Evolutionary conservation across 2,888 invertebrate species (phyloP), one percentile per base, ranked within the genome.

Genomic region (Ceratothoa steindachneri): DNA sequence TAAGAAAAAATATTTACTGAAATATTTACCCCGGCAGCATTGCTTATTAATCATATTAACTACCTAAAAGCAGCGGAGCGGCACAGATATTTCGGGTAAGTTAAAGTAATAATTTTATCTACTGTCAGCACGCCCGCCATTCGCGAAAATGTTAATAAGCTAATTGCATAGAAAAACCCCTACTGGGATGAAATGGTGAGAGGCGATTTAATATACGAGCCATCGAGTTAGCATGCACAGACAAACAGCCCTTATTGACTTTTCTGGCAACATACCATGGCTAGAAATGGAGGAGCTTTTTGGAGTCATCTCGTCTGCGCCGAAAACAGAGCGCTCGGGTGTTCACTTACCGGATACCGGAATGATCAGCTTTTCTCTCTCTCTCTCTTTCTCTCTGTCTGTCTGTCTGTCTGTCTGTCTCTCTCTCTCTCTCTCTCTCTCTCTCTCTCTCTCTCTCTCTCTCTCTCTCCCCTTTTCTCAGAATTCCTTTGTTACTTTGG

Each of bases 401-500:
- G 7, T 41, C 5, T 15, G 41, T 4, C 22, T 24, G 27, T 27
- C 41, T 28, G 30, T 60, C 30, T 30, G 22, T 60, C 60, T 30
- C 5, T 30, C 31, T 60, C n/a, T 29, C 60, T 70, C 64, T 30
- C 60, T n/a, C 27, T 51, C 53, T 53, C 53, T 53, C 53, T 7
- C 28, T n/a, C 69, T 51, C 52, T 51, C 51, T 28, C 55, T 7
- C 53, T 5, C 55, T 69, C 55, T 30, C 30, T 31, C 67, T 51
- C 24, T 22, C 22, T 67, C 41, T 1, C 27, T 51, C 31, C 67
- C 19, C 12, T 19, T 67, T 31, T 67, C 67, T n/a, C n/a, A n/a
- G n/a, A n/a, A n/a, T n/a, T n/a, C n/a, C n/a, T n/a, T n/a, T n/a
- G n/a, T n/a, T n/a, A n/a, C n/a, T n/a, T n/a, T n/a, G n/a, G n/a